phyloP scores from a whole-genome alignment of 2,888 invertebrate genomes.

The Agrotis segetum region DNA sequence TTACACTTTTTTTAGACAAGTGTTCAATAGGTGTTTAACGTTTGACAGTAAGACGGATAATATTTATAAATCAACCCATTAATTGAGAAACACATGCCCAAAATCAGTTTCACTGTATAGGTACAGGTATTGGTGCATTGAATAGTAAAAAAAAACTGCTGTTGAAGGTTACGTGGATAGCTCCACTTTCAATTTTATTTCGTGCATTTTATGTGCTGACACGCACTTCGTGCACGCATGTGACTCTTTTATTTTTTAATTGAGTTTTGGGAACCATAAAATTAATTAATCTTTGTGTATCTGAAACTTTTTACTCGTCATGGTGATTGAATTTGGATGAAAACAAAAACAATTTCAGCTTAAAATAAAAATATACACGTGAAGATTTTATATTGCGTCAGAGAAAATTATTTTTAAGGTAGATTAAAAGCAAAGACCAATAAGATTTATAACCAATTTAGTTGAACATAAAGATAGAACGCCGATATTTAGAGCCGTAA shows the following conservation, averaged over 20 bases:
- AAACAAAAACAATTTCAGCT: too few species aligned
- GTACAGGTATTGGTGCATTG: neutral
- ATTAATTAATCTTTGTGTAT: neutral
- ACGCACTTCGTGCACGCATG: neutral
- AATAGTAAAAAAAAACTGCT: neutral
- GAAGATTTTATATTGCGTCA: neutral
- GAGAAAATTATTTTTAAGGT: neutral
- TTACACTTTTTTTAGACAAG: too few species aligned
- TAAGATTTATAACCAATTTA: too few species aligned
- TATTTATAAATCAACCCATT: neutral
- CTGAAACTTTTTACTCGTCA: neutral
- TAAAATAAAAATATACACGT: neutral
- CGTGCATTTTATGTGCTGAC: neutral
- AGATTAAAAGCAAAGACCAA: too few species aligned
- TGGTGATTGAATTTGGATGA: neutral
- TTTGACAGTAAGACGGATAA: too few species aligned
- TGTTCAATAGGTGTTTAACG: too few species aligned
- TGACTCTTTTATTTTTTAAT: neutral
- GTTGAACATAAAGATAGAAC: too few species aligned
- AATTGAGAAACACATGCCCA: neutral
- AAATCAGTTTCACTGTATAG: too few species aligned
- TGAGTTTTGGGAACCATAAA: neutral
- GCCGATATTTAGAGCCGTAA: too few species aligned
- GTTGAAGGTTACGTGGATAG: neutral
- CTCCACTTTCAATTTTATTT: neutral